These are phyloP conservation scores for Psophia crepitans DNA, from an alignment of 2,113 vertebrate genomes.

Conservation along the genomic window DNA sequence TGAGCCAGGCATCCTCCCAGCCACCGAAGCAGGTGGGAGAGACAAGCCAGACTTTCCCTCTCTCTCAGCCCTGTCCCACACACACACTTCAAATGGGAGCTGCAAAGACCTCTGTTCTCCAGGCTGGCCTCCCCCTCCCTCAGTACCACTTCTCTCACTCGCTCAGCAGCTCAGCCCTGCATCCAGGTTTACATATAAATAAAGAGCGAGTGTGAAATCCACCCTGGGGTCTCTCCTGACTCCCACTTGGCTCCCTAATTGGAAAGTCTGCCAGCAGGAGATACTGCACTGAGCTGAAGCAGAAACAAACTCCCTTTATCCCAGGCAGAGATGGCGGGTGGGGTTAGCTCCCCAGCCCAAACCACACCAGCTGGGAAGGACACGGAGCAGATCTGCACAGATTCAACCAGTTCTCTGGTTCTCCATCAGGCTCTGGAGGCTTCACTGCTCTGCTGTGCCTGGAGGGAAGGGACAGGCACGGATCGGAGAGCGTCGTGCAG, in stretches of 20 bases:
- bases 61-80: not conserved
- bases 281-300: constrained; percentile 40
- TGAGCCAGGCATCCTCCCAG: not conserved
- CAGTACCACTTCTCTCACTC: not conserved
- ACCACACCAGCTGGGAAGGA: not conserved
- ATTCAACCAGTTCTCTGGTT: not conserved
- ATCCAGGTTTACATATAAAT: constrained; percentile 61
- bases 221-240: constrained; percentile 61
- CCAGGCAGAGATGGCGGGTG: not conserved
- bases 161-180: constrained; percentile 39
- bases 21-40: not conserved
- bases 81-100: not conserved
- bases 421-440: not conserved
- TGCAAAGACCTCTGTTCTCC: constrained; percentile 12
- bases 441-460: not conserved
- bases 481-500: not conserved
- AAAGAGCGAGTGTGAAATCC: constrained; percentile 59
- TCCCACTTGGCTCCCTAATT: constrained; percentile 60
- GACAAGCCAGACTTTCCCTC: not conserved
- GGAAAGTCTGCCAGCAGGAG: constrained; percentile 60
- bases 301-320: constrained; percentile 36
- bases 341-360: not conserved
- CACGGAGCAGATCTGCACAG: not conserved
- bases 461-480: not conserved
- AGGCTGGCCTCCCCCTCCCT: not conserved